Evolutionary conservation across 2,888 invertebrate species (phyloP).

Genomic region (Epirrhoe tristata): DNA sequence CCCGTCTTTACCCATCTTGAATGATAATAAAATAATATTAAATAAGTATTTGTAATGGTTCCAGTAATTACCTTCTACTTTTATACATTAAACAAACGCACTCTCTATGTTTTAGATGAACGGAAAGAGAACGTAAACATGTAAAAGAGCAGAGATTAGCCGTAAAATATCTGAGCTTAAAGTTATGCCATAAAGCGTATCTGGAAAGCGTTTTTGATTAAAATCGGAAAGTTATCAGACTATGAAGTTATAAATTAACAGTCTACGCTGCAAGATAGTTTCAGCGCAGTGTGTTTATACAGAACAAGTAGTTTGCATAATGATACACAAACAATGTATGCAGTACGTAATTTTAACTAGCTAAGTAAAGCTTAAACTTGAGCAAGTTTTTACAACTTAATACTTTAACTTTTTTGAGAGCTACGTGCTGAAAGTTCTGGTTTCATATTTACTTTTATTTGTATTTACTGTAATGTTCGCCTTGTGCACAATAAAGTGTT

Average conservation of each 20-base stretch:
- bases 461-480: no score
- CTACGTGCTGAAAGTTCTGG: slow-evolving; percentile 29
- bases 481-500: no score
- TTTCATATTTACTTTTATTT: not conserved
- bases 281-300: slow-evolving; percentile 21
- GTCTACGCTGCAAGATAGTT: slow-evolving; percentile 22
- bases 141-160: slow-evolving; percentile 1
- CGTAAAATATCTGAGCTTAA: slow-evolving; percentile 8
- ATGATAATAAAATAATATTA: not conserved
- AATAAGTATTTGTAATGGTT: no score
- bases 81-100: no score
- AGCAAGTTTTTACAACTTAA: slow-evolving; percentile 24
- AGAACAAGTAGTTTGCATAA: slow-evolving; percentile 34
- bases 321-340: slow-evolving; percentile 34
- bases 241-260: slow-evolving; percentile 19
- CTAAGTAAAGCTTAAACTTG: slow-evolving; percentile 33
- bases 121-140: not conserved
- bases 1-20: not conserved
- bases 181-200: not conserved
- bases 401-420: slow-evolving; percentile 21
- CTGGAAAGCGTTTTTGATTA: slow-evolving; percentile 12
- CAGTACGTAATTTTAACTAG: slow-evolving; percentile 35
- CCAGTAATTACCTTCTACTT: no score
- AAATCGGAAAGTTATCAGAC: slow-evolving; percentile 20
- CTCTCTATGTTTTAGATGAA: not conserved